Evolutionary conservation across 1,140 invertebrate genomes (phyloP).

Genomic region (Temnothorax curvispinosus): DNA sequence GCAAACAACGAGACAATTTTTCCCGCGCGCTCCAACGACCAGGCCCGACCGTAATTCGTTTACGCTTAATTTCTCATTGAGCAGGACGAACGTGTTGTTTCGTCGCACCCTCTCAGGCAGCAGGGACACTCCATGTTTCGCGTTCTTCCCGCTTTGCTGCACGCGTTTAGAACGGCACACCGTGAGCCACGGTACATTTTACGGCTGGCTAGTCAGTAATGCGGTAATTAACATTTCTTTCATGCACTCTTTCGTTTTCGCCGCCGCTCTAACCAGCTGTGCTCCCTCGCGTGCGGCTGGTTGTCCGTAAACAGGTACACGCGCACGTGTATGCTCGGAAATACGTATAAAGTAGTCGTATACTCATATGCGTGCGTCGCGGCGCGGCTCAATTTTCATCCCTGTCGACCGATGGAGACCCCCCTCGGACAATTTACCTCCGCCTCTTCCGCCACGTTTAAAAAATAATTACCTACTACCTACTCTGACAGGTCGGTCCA

Average conservation of each 20-base stretch:
- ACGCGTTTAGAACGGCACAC: constrained; percentile 42
- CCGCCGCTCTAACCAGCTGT: constrained; percentile 72
- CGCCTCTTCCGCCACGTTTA: constrained; percentile 9
- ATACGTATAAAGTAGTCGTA: background rate
- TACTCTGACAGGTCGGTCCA: background rate
- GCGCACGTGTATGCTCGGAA: background rate
- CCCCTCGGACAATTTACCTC: constrained; percentile 18
- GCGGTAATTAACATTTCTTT: constrained; percentile 80
- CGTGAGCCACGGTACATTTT: constrained; percentile 71
- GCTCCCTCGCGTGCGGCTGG: constrained; percentile 26
- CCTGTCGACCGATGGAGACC: background rate
- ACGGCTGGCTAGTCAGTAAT: constrained; percentile 74
- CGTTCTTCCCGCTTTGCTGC: constrained; percentile 20
- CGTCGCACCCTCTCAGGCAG: constrained; percentile 42
- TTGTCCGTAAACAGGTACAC: constrained; percentile 41
- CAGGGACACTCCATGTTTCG: constrained; percentile 46
- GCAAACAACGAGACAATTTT: constrained; percentile 62
- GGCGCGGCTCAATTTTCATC: constrained; percentile 25
- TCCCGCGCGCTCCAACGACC: background rate
- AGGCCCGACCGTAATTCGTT: constrained; percentile 62
- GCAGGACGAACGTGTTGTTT: constrained; percentile 60
- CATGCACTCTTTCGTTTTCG: constrained; percentile 75
- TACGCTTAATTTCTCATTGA: constrained; percentile 70
- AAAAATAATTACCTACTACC: constrained; percentile 47
- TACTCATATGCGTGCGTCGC: background rate